Evolutionary conservation across 53 echinoderm and acorn worm species (phyloP), one percentile per base, ranked within the genome.

Genomic region (Temnopleurus reevesii): DNA sequence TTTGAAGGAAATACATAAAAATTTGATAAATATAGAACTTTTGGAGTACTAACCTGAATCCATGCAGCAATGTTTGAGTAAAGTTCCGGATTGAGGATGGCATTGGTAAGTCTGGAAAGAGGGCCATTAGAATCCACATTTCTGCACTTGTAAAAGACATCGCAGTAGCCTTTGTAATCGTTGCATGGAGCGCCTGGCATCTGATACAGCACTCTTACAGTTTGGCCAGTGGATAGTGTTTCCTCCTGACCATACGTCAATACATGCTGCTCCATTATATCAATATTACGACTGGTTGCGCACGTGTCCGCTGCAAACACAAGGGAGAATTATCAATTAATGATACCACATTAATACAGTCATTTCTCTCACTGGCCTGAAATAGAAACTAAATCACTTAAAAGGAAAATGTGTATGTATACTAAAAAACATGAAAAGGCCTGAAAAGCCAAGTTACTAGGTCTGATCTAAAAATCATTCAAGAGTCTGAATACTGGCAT

Each of bases 111-210:
- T 34, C 97, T 81, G 30, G 97, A 97, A 84, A 97, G 88, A 0
- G 97, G 97, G 8, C 95, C 97, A 45, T 93, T 95, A 45, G 97
- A 95, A 49, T 97, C 97, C 27, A 97, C 97, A 77, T 93, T 76
- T 25, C 97, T 86, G 61, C 95, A 97, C 83, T 95, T 93, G 83
- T 92, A 93, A 87, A 97, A 97, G 76, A 97, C 95, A 89, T 97
- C 97, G 57, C 97, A 97, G 90, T 97, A 97, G 47, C 97, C 97
- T 83, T 89, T 7, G 77, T 93, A 92, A 9, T 95, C 86, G 8
- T 97, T 93, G 55, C 97, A 97, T 13, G 97, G 97, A 19, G 97
- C 90, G 0, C 97, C 97, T 1, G 97, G 95, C 81, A 92, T 92
- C 45, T 97, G 97, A 85, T 66, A 93, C 13, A 97, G 92, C 26